Conservation (phyloP, 2,888 invertebrate genomes). For the Oxycera nigricornis region DNA sequence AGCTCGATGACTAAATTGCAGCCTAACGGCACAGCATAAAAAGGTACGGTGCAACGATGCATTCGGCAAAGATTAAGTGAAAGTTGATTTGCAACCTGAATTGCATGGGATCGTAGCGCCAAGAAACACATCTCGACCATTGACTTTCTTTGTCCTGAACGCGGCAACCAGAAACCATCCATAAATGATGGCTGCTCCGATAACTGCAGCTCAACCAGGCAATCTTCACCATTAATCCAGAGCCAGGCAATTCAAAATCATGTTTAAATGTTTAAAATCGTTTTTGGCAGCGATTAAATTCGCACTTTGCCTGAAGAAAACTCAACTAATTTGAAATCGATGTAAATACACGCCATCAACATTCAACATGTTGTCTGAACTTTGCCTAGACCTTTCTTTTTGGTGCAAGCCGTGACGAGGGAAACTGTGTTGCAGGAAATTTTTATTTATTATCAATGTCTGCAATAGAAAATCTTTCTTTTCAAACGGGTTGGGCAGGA, state of each 20-base stretch:
- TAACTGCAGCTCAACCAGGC: neutral
- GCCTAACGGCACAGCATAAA: neutral
- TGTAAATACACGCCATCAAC: neutral
- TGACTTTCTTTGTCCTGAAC: conserved; percentile 29
- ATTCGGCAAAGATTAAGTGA: conserved; percentile 11
- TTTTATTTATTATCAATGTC: neutral
- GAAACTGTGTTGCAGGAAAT: neutral
- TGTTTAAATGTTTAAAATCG: conserved; percentile 10
- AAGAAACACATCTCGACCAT: neutral
- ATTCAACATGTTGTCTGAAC: conserved; percentile 9
- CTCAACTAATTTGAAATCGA: neutral
- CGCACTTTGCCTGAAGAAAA: neutral
- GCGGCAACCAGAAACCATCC: neutral
- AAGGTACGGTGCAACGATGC: conserved; percentile 14
- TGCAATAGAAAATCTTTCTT: neutral
- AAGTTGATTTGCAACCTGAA: conserved; percentile 24
- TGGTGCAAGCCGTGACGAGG: neutral
- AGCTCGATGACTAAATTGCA: neutral
- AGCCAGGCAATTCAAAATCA: neutral
- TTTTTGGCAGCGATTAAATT: neutral
- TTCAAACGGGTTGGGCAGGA: neutral
- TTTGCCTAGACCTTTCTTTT: conserved; percentile 40
- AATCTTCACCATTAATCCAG: neutral
- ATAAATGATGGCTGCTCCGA: neutral
- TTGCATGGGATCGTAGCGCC: neutral